A percentile compares a stretch with the other conserved stretches of the same genome.
These are phyloP conservation scores for Pristionchus pacificus DNA, from an alignment of 1,140 invertebrate species.

Conservation along the genomic window DNA sequence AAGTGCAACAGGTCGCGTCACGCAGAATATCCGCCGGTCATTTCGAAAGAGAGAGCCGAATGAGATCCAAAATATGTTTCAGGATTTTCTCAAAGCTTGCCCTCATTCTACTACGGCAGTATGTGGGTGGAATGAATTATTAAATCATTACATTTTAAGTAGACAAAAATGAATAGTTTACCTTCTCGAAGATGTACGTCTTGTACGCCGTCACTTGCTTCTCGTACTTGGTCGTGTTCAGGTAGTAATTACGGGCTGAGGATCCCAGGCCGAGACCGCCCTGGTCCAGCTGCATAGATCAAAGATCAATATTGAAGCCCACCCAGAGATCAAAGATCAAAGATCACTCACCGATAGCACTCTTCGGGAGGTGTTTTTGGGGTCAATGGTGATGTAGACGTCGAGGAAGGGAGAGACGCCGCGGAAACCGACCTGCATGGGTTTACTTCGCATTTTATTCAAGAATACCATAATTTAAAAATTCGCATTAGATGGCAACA, in stretches of 20 bases:
- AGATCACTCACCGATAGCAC: background rate
- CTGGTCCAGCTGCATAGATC: constrained; percentile 9
- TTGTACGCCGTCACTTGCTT: constrained; percentile 5
- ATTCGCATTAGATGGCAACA: too few species aligned
- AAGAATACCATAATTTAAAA: too few species aligned
- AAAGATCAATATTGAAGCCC: background rate
- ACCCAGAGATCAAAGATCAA: background rate
- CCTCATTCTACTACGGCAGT: too few species aligned
- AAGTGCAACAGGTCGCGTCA: background rate
- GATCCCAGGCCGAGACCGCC: constrained; percentile 8
- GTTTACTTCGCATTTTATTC: too few species aligned
- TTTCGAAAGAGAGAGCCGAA: too few species aligned
- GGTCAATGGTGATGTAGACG: background rate
- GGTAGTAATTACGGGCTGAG: constrained; percentile 6
- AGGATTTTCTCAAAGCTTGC: too few species aligned
- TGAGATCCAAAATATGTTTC: too few species aligned
- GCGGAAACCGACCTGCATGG: background rate
- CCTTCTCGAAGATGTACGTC: constrained; percentile 8
- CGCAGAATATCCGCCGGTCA: too few species aligned
- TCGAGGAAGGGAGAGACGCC: background rate
- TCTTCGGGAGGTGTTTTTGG: background rate
- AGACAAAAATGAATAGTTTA: too few species aligned
- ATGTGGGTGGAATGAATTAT: too few species aligned
- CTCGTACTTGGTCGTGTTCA: constrained; percentile 9
- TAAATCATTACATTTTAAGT: too few species aligned